Base-by-base conservation (phyloP, 2,888 invertebrate genomes). In the Tenodera sinensis region DNA sequence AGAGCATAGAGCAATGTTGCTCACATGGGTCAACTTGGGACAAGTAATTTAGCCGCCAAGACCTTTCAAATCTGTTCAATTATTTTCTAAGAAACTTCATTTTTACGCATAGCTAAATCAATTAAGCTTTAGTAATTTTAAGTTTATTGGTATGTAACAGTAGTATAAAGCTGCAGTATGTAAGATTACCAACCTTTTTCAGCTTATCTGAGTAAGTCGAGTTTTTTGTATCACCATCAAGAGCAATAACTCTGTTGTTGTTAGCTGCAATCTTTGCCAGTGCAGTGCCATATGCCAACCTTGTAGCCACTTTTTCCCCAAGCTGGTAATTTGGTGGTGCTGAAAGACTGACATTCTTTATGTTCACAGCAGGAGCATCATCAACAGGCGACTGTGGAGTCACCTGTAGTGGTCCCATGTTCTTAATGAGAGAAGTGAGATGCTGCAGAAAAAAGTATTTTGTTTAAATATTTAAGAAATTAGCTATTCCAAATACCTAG, bases 201-300 rank as follows among this genome's bases (percentile, higher is more conserved):
- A 99, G 95, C 93, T 97, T 98, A 92, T 98, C 98, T 27, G 99
- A 97, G 94, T 96, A 99, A 0, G 99, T 99, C 0, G 99, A 99
- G 94, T 99, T 99, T 94, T 99, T 99, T 91, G 99, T 99, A 93
- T 99, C 99, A 34, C 98, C 99, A 93, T 99, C 99, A 92, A 99
- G 93, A 87, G 98, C 99, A 92, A 99, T 96, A 28, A 99, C 98
- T 90, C 98, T 96, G 91, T 91, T 92, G 93, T 94, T 95, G 90
- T 93, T 94, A 88, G 95, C 93, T 3, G 96, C 96, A 83, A 99
- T 95, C 94, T 99, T 99, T 91, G 97, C 97, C 90, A 99, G 94
- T 3, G 98, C 99, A 28, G 96, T 97, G 8, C 99, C 99, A 93
- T 99, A 99, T 0, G 99, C 99, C 85, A 97, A 94, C 89, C 99